These are phyloP conservation scores for Agelas oroides DNA, from an alignment of 37 sponge, comb jelly and placozoan genomes.

Conservation along the genomic window DNA sequence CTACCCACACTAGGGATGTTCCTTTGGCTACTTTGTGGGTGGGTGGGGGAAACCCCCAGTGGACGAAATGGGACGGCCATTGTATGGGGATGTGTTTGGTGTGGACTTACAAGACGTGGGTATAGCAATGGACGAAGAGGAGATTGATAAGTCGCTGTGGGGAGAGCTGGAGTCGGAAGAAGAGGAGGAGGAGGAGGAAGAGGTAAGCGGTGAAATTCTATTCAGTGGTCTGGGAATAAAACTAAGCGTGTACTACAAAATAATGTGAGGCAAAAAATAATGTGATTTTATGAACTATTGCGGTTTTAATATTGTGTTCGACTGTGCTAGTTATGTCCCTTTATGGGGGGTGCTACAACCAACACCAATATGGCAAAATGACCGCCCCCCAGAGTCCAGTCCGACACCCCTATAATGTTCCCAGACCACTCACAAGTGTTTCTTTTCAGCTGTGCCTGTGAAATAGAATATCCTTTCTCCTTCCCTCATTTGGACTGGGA, in stretches of 20 bases:
- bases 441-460: too few relatives aligned
- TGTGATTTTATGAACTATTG: too few relatives aligned
- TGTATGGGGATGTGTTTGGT: conserved; percentile 99
- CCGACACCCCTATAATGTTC: too few relatives aligned
- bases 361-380: too few relatives aligned
- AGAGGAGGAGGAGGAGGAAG: conserved; percentile 80
- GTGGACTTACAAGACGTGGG: conserved; percentile 70
- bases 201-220: conserved; percentile 38
- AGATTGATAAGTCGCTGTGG: conserved; percentile 86
- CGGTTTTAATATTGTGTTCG: too few relatives aligned
- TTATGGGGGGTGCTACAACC: too few relatives aligned
- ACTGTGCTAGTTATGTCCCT: neutral
- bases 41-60: conserved; percentile 99
- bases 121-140: conserved; percentile 26
- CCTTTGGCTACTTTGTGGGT: conserved; percentile 94
- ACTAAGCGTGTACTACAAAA: neutral
- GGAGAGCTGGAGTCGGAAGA: conserved; percentile 96
- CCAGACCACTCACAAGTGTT: too few relatives aligned
- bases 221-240: neutral
- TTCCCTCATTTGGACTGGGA: too few relatives aligned
- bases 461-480: too few relatives aligned
- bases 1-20: conserved; percentile 62
- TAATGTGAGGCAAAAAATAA: too few relatives aligned
- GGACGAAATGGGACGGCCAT: conserved; percentile 95
- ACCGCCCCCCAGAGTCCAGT: too few relatives aligned